These are phyloP conservation scores for Bagarius yarrelli DNA, from an alignment of 2,113 vertebrate genomes.

Conservation along the genomic window DNA sequence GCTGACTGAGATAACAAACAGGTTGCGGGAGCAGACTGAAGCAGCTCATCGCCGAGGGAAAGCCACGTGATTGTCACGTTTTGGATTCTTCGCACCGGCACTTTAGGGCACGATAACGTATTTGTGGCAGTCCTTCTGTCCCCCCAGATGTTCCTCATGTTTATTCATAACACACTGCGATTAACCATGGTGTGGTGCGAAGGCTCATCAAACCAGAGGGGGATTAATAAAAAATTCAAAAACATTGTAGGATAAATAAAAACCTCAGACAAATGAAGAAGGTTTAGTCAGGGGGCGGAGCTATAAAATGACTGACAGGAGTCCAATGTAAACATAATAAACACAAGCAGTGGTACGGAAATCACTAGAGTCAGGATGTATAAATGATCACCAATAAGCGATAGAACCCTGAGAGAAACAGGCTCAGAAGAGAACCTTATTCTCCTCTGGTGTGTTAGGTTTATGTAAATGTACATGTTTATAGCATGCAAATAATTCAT, in stretches of 20 bases:
- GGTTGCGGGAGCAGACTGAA: constrained; percentile 31
- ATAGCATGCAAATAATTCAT: no score
- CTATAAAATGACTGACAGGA: constrained; percentile 4
- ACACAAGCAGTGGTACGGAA: no score
- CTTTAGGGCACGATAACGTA: constrained; percentile 22
- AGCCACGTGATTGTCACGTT: constrained; percentile 27
- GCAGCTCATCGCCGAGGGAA: background rate
- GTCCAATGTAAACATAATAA: background rate
- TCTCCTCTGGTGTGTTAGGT: no score
- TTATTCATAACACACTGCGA: constrained; percentile 9
- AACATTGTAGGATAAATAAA: no score
- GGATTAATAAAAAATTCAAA: background rate
- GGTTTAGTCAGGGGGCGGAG: background rate
- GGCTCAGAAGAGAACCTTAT: no score
- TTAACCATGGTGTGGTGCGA: background rate
- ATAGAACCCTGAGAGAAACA: no score
- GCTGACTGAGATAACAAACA: constrained; percentile 37
- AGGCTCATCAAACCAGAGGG: background rate
- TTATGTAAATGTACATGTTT: no score
- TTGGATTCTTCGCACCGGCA: constrained; percentile 12
- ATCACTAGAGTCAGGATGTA: no score
- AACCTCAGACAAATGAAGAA: background rate
- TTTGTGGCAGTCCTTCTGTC: constrained; percentile 3
- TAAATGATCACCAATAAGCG: no score
- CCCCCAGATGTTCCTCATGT: constrained; percentile 27